These are phyloP conservation scores for Epinephelus coioides DNA, from an alignment of 2,797 vertebrate species.

Conservation along the genomic window DNA sequence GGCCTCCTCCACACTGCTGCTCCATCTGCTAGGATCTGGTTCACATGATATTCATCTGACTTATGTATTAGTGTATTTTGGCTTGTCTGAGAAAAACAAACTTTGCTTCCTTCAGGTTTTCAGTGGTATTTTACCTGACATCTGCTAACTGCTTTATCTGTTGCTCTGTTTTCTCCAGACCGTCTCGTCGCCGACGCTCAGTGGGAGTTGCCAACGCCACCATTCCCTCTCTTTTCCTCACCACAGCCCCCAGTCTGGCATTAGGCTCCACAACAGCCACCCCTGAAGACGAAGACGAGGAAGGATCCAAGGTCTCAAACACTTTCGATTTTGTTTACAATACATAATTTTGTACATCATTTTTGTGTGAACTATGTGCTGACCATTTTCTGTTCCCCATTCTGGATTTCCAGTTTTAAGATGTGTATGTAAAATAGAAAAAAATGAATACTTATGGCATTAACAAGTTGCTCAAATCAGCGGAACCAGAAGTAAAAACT, in stretches of 20 bases:
- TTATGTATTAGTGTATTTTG: neutral
- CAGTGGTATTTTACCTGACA: neutral
- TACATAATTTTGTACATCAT: neutral
- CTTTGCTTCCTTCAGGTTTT: neutral
- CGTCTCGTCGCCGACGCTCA: slow-evolving; percentile 90
- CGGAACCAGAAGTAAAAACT: neutral
- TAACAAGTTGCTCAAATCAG: neutral
- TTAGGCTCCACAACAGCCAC: slow-evolving; percentile 78
- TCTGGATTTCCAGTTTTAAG: neutral
- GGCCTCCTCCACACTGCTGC: neutral
- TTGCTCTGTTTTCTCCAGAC: slow-evolving; percentile 78
- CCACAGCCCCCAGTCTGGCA: slow-evolving; percentile 63
- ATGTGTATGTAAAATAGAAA: neutral
- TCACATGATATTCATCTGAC: neutral
- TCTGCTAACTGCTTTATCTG: slow-evolving; percentile 22
- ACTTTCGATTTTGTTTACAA: neutral
- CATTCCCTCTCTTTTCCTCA: slow-evolving; percentile 65
- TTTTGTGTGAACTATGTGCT: neutral
- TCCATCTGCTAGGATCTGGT: slow-evolving; percentile 18
- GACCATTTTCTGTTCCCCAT: neutral
- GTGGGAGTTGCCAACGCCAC: slow-evolving; percentile 88
- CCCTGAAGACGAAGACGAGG: slow-evolving; percentile 66
- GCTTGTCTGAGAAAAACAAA: neutral
- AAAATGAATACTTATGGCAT: neutral
- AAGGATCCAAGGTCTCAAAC: slow-evolving; percentile 72